Base-by-base conservation (phyloP, 1,140 invertebrate species). In the Drosophila erecta region DNA sequence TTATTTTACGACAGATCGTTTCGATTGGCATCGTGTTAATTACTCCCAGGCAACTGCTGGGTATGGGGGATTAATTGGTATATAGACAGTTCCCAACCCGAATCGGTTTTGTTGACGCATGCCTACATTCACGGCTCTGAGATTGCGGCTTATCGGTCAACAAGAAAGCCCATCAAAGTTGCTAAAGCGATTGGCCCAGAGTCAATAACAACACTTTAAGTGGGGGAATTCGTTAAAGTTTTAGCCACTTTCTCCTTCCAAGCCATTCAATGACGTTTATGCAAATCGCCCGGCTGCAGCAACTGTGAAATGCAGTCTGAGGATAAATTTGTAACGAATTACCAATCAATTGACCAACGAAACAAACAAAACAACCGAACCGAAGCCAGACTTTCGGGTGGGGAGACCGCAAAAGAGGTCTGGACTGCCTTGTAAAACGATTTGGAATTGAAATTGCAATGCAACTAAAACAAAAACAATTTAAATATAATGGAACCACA, bases 371-470 rank as follows among this genome's bases (percentile, higher is more conserved):
- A 47, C 54, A 8, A 51, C 46, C 64, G 64, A 70, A 51, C 50
- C 38, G 38, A 43, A 71, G 33, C 43, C 47, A 77, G 44, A 77
- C 73, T 51, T 47, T 30, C 17, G 20, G 24, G 24, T 15, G 22
- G 43, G 27, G 58, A 43, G 58, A 70, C 65, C 64, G 53, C 57
- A 54, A 65, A 55, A 60, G 53, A 71, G 73, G 50, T 56, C 54
- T 61, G 58, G 27, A 56, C 54, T 43, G 73, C 50, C 66, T 70
- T 71, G 65, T 71, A 71, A 71, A 81, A 72, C 66, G 55, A 79
- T 86, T 87, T 83, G 40, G 60, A 84, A 87, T 83, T 87, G 79
- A 79, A 84, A 89, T 84, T 80, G 74, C 69, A 83, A 49, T 60
- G 43, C 86, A 79, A 72, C 78, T 81, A 84, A 69, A 72, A 72